Conservation (phyloP, 2,113 vertebrate genomes). For the Cnemophilus loriae region DNA sequence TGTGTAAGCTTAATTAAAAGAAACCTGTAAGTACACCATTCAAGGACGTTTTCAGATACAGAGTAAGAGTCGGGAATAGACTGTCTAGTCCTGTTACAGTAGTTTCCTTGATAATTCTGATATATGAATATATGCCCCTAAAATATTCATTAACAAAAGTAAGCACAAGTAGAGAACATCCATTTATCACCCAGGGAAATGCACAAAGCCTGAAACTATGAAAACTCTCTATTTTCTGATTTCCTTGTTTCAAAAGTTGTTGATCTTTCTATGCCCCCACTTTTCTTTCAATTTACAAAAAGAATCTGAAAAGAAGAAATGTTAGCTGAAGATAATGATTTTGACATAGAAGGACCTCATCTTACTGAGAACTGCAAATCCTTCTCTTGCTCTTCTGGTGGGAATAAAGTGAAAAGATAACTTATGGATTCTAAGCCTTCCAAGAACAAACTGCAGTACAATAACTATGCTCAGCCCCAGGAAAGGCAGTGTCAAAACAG, state of each 20-base stretch:
- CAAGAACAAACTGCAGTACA: constrained; percentile 19
- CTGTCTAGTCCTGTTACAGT: not conserved
- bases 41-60: not conserved
- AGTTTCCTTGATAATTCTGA: not conserved
- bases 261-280: constrained; percentile 54
- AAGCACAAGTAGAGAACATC: constrained; percentile 19
- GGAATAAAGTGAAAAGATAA: constrained; percentile 42
- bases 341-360: constrained; percentile 49
- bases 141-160: constrained; percentile 42
- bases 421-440: constrained; percentile 19
- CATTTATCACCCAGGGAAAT: constrained; percentile 20
- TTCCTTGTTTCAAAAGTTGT: constrained; percentile 52
- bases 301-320: constrained; percentile 44
- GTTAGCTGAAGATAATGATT: constrained; percentile 64
- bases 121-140: not conserved
- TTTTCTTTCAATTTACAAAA: constrained; percentile 56
- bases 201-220: constrained; percentile 16
- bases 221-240: constrained; percentile 9
- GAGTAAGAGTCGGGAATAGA: not conserved
- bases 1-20: not conserved
- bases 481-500: not conserved
- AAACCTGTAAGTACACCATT: not conserved
- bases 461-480: not conserved
- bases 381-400: constrained; percentile 20
- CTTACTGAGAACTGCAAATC: constrained; percentile 36